These are phyloP conservation scores for Agonopterix subpropinquella DNA, from an alignment of 2,888 invertebrate species.

Conservation along the genomic window DNA sequence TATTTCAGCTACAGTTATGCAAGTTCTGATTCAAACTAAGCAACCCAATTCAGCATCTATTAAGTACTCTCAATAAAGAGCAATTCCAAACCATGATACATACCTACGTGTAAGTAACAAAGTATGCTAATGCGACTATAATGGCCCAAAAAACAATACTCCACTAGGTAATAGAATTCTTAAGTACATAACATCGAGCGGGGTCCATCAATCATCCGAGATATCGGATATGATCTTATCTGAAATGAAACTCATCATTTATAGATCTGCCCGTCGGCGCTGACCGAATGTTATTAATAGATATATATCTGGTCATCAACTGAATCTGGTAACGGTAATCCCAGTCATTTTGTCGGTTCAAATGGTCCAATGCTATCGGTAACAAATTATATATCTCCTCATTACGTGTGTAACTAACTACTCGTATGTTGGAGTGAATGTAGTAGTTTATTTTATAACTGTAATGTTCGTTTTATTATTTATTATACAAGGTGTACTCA, in stretches of 20 bases:
- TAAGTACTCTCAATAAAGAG: background rate
- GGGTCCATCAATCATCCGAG: constrained; percentile 64
- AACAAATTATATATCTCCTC: constrained; percentile 61
- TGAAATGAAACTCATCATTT: constrained; percentile 74
- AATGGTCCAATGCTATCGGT: constrained; percentile 49
- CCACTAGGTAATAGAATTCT: constrained; percentile 64
- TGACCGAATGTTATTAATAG: constrained; percentile 72
- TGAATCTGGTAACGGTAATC: constrained; percentile 65
- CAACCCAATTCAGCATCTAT: too few relatives aligned
- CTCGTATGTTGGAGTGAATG: background rate
- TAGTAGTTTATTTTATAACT: background rate
- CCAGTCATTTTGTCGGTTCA: constrained; percentile 53
- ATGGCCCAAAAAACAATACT: constrained; percentile 64
- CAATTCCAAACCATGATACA: background rate
- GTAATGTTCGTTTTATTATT: too few relatives aligned
- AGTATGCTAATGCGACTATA: constrained; percentile 64
- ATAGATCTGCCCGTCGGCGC: constrained; percentile 67
- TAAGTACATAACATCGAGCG: constrained; percentile 55
- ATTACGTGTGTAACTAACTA: constrained; percentile 12
- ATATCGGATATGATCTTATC: constrained; percentile 69
- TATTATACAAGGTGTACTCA: too few relatives aligned
- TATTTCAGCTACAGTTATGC: too few relatives aligned
- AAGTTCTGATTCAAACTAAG: too few relatives aligned
- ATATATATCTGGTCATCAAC: constrained; percentile 70
- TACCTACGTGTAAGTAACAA: constrained; percentile 2